phyloP scores from a whole-genome alignment of 2,797 vertebrate species.

The Acanthis flammea region DNA sequence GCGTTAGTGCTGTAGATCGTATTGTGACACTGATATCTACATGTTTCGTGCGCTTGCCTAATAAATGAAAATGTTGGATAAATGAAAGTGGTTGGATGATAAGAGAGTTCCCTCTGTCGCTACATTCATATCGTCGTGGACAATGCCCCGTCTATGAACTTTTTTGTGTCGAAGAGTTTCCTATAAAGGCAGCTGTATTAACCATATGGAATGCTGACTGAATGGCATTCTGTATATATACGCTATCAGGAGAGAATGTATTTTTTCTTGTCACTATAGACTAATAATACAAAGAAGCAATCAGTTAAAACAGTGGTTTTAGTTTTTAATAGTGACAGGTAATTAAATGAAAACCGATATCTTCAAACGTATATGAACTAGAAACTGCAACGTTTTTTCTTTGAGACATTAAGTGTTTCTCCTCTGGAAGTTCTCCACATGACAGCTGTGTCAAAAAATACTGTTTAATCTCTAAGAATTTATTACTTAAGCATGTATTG shows the following conservation, averaged over 20 bases:
- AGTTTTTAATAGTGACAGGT: neutral
- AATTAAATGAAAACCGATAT: neutral
- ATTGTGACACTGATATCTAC: neutral
- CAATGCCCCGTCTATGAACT: neutral
- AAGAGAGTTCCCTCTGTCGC: neutral
- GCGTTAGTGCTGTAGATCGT: accelerated
- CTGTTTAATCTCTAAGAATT: neutral
- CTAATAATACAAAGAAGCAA: neutral
- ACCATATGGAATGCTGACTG: neutral
- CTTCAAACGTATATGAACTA: neutral
- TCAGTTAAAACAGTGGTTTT: neutral
- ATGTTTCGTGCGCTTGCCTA: neutral
- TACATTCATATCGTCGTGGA: accelerated
- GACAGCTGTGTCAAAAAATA: neutral
- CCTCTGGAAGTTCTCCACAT: neutral
- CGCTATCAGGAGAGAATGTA: accelerated
- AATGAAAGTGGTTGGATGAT: neutral
- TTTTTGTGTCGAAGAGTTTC: neutral
- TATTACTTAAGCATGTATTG: neutral
- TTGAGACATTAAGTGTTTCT: neutral
- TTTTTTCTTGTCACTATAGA: neutral
- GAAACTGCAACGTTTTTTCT: neutral
- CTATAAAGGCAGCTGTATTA: neutral
- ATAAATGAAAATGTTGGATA: neutral
- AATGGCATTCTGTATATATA: accelerated